phyloP scores from a whole-genome alignment of 2,113 vertebrate genomes.

The Gopherus evgoodei region DNA sequence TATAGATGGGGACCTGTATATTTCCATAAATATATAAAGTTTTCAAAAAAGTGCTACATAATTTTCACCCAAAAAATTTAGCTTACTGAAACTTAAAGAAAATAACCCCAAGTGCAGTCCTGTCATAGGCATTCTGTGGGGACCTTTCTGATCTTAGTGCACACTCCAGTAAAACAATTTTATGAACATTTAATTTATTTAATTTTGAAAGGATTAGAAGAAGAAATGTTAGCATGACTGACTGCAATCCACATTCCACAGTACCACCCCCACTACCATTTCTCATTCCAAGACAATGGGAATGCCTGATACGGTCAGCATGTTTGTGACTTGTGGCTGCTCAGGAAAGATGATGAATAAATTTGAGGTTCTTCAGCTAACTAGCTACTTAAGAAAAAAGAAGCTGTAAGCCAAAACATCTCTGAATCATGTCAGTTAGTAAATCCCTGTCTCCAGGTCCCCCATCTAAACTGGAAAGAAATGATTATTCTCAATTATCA shows the following conservation, averaged over 20 bases:
- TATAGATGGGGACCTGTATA: neutral
- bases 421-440: constrained; percentile 51
- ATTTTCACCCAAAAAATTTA: constrained; percentile 50
- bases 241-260: constrained; percentile 40
- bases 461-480: constrained; percentile 35
- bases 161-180: constrained; percentile 68
- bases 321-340: constrained; percentile 57
- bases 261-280: neutral
- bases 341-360: constrained; percentile 38
- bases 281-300: constrained; percentile 62
- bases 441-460: constrained; percentile 38
- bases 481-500: constrained; percentile 9
- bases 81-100: constrained; percentile 71
- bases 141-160: constrained; percentile 33
- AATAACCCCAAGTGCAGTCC: constrained; percentile 55
- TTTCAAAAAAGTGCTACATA: constrained; percentile 54
- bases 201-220: constrained; percentile 74
- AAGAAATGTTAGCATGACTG: constrained; percentile 51
- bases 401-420: constrained; percentile 46
- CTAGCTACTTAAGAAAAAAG: constrained; percentile 57
- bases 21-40: constrained; percentile 40
- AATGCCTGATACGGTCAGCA: constrained; percentile 34
- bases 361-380: constrained; percentile 60
- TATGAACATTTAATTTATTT: constrained; percentile 76
- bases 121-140: constrained; percentile 31